Percentiles rank a stretch among this genome's conserved stretches.
Evolutionary conservation across 2,888 invertebrate species (phyloP).

Genomic region (Plebejus anna): DNA sequence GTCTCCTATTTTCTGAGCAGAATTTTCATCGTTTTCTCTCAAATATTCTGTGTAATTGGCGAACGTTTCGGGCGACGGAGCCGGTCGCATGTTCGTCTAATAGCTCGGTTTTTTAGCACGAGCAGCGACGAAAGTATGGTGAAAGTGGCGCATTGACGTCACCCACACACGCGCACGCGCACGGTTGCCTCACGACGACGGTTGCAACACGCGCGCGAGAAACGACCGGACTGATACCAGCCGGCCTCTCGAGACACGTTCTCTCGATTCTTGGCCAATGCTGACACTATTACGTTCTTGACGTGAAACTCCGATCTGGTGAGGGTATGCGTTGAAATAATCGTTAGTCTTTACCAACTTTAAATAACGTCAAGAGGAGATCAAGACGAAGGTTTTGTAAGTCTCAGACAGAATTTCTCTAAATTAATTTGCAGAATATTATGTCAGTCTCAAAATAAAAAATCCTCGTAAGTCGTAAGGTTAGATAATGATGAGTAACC

Average conservation of each 20-base stretch:
- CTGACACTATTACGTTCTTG: constrained; percentile 15
- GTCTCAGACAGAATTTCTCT: neutral
- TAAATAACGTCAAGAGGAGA: neutral
- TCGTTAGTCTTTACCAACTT: neutral
- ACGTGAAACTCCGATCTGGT: constrained; percentile 1
- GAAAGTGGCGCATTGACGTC: constrained; percentile 79
- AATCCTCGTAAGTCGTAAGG: no score
- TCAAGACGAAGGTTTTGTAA: neutral
- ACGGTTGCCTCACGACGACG: constrained; percentile 54
- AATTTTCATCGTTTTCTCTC: neutral
- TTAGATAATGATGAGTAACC: no score
- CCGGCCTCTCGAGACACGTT: constrained; percentile 73
- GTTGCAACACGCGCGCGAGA: constrained; percentile 48
- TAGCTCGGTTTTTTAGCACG: constrained; percentile 74
- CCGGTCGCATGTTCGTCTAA: constrained; percentile 69
- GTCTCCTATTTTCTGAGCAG: neutral
- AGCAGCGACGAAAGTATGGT: constrained; percentile 78
- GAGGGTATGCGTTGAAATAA: neutral
- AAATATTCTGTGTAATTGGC: neutral
- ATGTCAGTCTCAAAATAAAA: no score
- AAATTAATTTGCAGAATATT: no score
- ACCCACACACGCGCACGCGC: constrained; percentile 69
- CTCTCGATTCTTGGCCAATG: constrained; percentile 55
- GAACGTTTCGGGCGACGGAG: constrained; percentile 62
- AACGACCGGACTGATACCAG: constrained; percentile 63